Evolutionary conservation across 2,113 vertebrate species (phyloP).

Genomic region (Boulengerochromis microlepis): DNA sequence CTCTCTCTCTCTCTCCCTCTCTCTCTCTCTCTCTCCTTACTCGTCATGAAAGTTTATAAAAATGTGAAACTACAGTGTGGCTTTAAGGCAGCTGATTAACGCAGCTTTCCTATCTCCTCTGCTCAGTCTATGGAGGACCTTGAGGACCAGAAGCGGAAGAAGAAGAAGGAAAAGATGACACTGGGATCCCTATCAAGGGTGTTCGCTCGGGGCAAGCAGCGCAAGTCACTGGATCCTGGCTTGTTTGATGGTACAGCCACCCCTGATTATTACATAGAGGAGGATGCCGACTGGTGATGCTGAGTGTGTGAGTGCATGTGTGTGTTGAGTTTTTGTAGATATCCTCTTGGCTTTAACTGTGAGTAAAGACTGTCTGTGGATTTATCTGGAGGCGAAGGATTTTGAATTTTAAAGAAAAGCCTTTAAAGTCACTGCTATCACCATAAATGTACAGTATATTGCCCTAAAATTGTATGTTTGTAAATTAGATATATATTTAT

Average conservation of each 20-base stretch:
- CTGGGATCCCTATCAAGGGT: conserved; percentile 94
- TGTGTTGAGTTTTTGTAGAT: conserved; percentile 4
- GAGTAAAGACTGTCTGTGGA: conserved; percentile 14
- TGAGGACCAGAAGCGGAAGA: conserved; percentile 89
- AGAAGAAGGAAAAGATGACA: conserved; percentile 93
- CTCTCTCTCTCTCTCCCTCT: not conserved
- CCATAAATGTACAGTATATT: conserved; percentile 78
- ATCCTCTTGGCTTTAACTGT: conserved; percentile 27
- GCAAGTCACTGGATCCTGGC: conserved; percentile 93
- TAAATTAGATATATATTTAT: conserved; percentile 79
- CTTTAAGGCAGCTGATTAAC: not conserved
- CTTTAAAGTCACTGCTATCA: conserved; percentile 60
- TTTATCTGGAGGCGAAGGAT: not conserved
- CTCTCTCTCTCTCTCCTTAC: not conserved
- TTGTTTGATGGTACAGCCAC: conserved; percentile 94
- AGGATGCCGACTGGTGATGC: conserved; percentile 90
- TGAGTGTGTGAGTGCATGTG: conserved; percentile 61
- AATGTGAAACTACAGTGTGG: not conserved
- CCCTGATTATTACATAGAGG: conserved; percentile 99
- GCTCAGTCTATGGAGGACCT: conserved; percentile 94
- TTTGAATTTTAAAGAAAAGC: conserved; percentile 65
- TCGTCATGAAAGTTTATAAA: not conserved
- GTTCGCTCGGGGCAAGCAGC: conserved; percentile 91
- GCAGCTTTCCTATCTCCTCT: not conserved
- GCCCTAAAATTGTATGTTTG: conserved; percentile 68